Evolutionary conservation across 2,113 vertebrate genomes (phyloP), one percentile per base, ranked within the genome.

Genomic region (Colius striatus): DNA sequence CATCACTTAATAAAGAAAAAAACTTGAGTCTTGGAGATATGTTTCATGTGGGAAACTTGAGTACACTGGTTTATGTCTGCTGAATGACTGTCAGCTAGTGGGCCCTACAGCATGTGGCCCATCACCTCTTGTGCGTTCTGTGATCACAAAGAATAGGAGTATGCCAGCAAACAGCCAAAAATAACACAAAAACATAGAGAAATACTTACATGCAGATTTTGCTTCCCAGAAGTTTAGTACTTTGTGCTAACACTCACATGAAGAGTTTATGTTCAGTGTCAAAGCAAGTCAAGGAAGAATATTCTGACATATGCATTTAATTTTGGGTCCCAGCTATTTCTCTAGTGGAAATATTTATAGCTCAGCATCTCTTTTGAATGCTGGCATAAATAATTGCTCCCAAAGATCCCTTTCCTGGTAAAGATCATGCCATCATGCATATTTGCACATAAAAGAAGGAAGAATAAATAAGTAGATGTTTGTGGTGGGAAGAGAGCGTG

Each of bases 201-300:
- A 94, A 84, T 92, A 90, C 93, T 83, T 85, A 77, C n/a, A 94
- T 1, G 16, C 67, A 90, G 87, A 89, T 87, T 86, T 83, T 81
- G 67, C 79, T 82, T 89, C 89, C 79, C 92, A 95, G 83, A 93
- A 89, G 85, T 88, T 95, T 89, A 94, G 89, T 89, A 72, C 92
- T 92, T 84, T 87, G 86, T 85, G 87, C 91, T 95, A 90, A 86
- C 10, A 18, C 80, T 95, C 89, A 81, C 74, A 83, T 78, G 87
- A 93, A 73, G 61, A 84, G 87, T 93, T 97, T 95, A 92, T 93
- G 94, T 87, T 97, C 96, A 94, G 87, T 89, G 92, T 97, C 94
- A 96, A 41, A 74, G 90, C 58, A 62, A 96, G 83, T 86, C 91
- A 76, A 79, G 88, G 79, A 91, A 92, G 77, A 90, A 90, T 95